phyloP scores from a whole-genome alignment of 2,797 vertebrate genomes.

The Pseudotriccus pelzelni region DNA sequence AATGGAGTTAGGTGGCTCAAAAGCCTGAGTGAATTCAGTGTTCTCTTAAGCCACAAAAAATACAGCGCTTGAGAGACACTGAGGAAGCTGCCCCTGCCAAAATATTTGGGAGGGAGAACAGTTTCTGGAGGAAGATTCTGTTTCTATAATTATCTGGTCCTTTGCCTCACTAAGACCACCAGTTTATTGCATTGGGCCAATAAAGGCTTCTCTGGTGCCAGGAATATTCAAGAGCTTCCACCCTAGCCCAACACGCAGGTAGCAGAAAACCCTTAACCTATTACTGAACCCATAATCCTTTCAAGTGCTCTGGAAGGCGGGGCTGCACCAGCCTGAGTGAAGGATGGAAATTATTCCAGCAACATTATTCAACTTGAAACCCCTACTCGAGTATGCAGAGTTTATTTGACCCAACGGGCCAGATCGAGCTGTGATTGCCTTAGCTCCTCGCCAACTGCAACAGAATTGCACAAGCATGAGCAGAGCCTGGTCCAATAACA shows the following conservation, averaged over 20 bases:
- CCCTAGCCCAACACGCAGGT: not conserved
- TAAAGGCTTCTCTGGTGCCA: not conserved
- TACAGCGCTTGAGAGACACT: not conserved
- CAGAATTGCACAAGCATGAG: conserved; percentile 61
- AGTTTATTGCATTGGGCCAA: not conserved
- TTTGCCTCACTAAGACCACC: conserved; percentile 15
- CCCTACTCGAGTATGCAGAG: conserved; percentile 6
- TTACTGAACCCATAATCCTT: not conserved
- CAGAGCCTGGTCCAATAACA: conserved; percentile 61
- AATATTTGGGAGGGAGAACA: conserved; percentile 38
- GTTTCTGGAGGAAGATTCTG: conserved; percentile 40
- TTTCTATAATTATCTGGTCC: conserved; percentile 55
- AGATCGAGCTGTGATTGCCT: conserved; percentile 32
- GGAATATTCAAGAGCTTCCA: conserved; percentile 1
- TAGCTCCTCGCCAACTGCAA: conserved; percentile 54
- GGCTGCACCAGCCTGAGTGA: not conserved
- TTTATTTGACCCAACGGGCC: conserved; percentile 57
- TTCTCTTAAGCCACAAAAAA: conserved; percentile 56
- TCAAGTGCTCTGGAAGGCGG: not conserved
- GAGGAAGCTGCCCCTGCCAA: conserved; percentile 53
- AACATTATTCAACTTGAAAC: conserved; percentile 40
- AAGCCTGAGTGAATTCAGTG: conserved; percentile 9
- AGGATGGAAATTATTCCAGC: conserved; percentile 37
- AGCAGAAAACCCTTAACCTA: not conserved
- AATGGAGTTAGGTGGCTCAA: conserved; percentile 28